These are phyloP conservation scores for Sycophila texana DNA, from an alignment of 2,888 invertebrate species.

Conservation along the genomic window DNA sequence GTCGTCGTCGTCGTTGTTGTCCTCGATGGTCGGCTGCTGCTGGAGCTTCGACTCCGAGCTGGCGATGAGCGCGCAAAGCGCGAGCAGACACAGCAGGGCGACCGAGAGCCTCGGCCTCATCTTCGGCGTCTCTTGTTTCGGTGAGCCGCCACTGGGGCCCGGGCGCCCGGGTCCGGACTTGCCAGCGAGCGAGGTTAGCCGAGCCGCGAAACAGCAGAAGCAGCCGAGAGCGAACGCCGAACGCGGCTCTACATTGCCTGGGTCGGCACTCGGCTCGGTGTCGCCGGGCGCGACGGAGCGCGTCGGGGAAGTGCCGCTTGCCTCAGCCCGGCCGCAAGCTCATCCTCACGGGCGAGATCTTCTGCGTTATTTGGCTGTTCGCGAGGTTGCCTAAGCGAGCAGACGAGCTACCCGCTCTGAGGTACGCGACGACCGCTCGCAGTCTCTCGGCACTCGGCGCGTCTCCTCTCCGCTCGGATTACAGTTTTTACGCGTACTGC, in stretches of 20 bases:
- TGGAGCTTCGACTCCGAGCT: constrained; percentile 71
- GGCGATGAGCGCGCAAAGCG: constrained; percentile 65
- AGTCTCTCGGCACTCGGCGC: neutral
- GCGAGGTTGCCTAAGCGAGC: too few species aligned
- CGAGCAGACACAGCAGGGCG: constrained; percentile 62
- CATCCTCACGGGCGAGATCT: neutral
- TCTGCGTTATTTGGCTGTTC: too few species aligned
- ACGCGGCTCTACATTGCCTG: constrained; percentile 34
- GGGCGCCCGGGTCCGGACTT: too few species aligned
- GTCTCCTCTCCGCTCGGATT: constrained; percentile 62
- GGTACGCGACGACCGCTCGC: neutral
- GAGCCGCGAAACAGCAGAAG: neutral
- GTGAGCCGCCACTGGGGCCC: too few species aligned
- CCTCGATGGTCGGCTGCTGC: constrained; percentile 67
- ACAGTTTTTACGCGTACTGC: constrained; percentile 73
- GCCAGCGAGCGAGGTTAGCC: too few species aligned
- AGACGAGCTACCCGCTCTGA: neutral
- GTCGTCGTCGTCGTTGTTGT: constrained; percentile 77
- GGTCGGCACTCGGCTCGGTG: constrained; percentile 5
- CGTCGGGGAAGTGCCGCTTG: constrained; percentile 14
- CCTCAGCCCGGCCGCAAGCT: constrained; percentile 1
- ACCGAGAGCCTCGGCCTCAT: constrained; percentile 68
- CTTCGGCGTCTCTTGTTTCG: neutral
- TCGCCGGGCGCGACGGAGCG: neutral
- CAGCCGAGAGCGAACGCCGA: neutral